Evolutionary conservation across 1,140 invertebrate species (phyloP).

Genomic region (Neodiprion virginianus): DNA sequence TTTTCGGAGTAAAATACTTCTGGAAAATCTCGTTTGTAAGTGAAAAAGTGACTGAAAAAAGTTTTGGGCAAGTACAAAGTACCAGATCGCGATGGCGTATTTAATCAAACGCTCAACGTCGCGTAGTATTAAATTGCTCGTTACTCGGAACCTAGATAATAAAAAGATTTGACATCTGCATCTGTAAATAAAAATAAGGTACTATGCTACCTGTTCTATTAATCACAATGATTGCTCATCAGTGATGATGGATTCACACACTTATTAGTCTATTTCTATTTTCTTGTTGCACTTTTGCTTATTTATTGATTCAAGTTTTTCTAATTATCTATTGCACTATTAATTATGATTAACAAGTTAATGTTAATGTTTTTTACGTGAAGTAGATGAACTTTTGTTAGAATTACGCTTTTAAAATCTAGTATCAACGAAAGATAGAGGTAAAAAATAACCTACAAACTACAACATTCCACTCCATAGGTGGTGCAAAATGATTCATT

Average conservation of each 20-base stretch:
- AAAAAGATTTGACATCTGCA: conserved; percentile 18
- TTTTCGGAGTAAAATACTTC: background rate
- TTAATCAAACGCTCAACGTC: too few species aligned
- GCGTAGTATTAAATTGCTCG: background rate
- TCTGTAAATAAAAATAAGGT: background rate
- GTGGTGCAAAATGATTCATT: conserved; percentile 54
- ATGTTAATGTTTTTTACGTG: conserved; percentile 49
- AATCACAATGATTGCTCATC: conserved; percentile 30
- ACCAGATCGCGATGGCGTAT: too few species aligned
- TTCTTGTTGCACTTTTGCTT: conserved; percentile 57
- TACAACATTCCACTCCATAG: conserved; percentile 57
- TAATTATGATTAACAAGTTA: conserved; percentile 47
- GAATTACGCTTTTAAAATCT: conserved; percentile 55
- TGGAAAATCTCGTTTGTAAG: conserved; percentile 3
- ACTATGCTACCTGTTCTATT: conserved; percentile 38
- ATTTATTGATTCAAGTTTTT: conserved; percentile 55
- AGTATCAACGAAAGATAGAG: conserved; percentile 38
- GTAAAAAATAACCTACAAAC: conserved; percentile 28
- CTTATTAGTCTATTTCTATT: conserved; percentile 47
- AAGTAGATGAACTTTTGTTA: conserved; percentile 52
- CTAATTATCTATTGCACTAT: conserved; percentile 50
- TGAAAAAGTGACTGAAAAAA: background rate
- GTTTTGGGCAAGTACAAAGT: background rate
- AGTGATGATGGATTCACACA: conserved; percentile 25
- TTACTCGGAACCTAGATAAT: conserved; percentile 19